Evolutionary conservation across 2,113 vertebrate species (phyloP), one percentile per base, ranked within the genome.

Genomic region (Apteryx mantelli): DNA sequence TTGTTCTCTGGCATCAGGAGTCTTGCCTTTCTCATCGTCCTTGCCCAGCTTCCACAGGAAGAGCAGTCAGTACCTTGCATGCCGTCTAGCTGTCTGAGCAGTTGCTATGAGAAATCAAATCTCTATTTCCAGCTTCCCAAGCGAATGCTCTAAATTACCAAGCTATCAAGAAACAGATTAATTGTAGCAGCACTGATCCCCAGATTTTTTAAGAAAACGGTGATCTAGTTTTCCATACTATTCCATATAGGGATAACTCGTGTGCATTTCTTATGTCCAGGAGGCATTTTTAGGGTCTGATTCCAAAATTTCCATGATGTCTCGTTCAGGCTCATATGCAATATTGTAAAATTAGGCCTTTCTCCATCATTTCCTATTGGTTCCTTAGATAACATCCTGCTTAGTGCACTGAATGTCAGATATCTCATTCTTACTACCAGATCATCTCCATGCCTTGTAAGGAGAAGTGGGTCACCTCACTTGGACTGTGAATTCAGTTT

Each of bases 141-240:
- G 94, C 86, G 93, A 92, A 95, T 91, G 30, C 32, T 89, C 50
- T 92, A 95, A 32, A 96, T 95, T 95, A 95, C 68, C 65, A 76
- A 75, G 69, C 69, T 92, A 92, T 91, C 91, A 95, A 95, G 89
- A 88, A 93, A 84, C 46, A 89, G 91, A 89, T 93, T 95, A 93
- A 93, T 93, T 25, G 7, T 68, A 92, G 89, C 55, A 84, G 58
- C 48, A 83, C n/a, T 46, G 69, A 73, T 80, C 28, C 38, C 16
- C 40, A 80, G 44, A 28, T 82, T 95, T 80, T 91, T 77, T 34
- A 90, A 91, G 73, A 70, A 92, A 93, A 44, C 8, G 36, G 40
- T n/a, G 50, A 52, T 95, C 34, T 91, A 38, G 1, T 20, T 91
- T 92, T 96, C 52, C 73, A 95, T 71, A 83, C 36, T 17, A 38